Percentiles rank a stretch among this genome's conserved stretches.
phyloP scores from a whole-genome alignment of 2,888 invertebrate species.

The Mimas tiliae region DNA sequence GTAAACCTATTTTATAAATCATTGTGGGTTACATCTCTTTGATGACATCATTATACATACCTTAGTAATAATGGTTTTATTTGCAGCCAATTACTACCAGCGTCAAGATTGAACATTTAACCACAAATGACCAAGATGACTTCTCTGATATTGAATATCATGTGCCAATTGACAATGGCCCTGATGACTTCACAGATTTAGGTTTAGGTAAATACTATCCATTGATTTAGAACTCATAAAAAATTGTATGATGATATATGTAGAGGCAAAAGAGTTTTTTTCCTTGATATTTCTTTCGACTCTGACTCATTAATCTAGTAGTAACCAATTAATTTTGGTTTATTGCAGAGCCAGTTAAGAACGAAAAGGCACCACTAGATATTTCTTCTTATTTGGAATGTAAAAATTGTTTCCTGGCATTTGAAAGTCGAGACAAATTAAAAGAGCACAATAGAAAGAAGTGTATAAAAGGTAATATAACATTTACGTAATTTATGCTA shows the following conservation, averaged over 20 bases:
- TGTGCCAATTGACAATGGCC: slow-evolving; percentile 41
- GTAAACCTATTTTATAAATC: slow-evolving; percentile 27
- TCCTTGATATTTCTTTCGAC: neutral
- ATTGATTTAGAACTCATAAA: neutral
- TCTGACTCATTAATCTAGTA: neutral
- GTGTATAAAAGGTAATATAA: slow-evolving; percentile 61
- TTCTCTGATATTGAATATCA: slow-evolving; percentile 57
- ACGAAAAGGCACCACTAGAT: slow-evolving; percentile 42
- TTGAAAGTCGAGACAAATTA: slow-evolving; percentile 47
- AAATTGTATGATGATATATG: too few species aligned
- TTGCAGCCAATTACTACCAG: slow-evolving; percentile 30
- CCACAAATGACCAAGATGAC: slow-evolving; percentile 51
- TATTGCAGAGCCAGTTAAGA: slow-evolving; percentile 55
- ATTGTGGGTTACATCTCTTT: neutral
- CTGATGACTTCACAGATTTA: slow-evolving; percentile 50
- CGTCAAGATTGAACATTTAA: slow-evolving; percentile 61
- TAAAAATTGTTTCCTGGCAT: slow-evolving; percentile 51
- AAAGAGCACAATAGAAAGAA: slow-evolving; percentile 51
- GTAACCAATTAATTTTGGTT: neutral
- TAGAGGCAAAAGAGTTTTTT: too few species aligned
- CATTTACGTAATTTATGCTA: too few species aligned
- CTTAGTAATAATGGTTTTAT: neutral
- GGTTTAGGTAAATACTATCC: slow-evolving; percentile 40
- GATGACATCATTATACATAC: neutral
- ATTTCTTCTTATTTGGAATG: slow-evolving; percentile 45